Evolutionary conservation across 2,797 vertebrate genomes (phyloP), one percentile per base, ranked within the genome.

Genomic region (Urosaurus nigricauda): DNA sequence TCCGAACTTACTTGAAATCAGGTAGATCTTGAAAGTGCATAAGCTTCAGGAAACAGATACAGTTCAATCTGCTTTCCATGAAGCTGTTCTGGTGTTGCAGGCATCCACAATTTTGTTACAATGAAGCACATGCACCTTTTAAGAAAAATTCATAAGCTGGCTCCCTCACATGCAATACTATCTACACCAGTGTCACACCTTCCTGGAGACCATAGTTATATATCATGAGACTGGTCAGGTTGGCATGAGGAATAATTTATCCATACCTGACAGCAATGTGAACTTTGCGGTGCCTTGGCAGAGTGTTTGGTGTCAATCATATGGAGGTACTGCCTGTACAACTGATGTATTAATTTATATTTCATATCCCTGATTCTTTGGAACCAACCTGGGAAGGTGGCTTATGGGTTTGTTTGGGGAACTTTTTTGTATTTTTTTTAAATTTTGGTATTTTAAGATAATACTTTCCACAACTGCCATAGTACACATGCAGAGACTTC

Each of bases 391-490:
- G 7, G 21, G 6, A 79, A 79, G 17, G 21, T 8, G 0, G 29
- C 60, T 16, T 84, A 47, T 51, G 21, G 24, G 43, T 79, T 88
- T 32, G 2, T 68, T 3, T 13, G 65, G 7, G 58, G 58, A 60
- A 43, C 43, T 60, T 58, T 58, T 58, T 60, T 5, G 7, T 21
- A 17, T 58, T 58, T 60, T 21, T 58, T 58, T 58, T 60, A 1
- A 5, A 74, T 51, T 89, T 88, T 88, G 3, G 26, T 58, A 1
- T 86, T 51, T 70, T 91, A 89, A 80, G 81, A 1, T 8, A 26
- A 47, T 19, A 68, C 0, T 58, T 16, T 86, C 53, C 37, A 84
- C 63, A 78, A 85, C 43, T 75, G 88, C 2, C 47, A 60, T 40
- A 32, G 90, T 83, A 43, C 17, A 40, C 14, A 26, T 5, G 13